phyloP scores from a whole-genome alignment of 2,797 vertebrate species.

The Myripristis murdjan region DNA sequence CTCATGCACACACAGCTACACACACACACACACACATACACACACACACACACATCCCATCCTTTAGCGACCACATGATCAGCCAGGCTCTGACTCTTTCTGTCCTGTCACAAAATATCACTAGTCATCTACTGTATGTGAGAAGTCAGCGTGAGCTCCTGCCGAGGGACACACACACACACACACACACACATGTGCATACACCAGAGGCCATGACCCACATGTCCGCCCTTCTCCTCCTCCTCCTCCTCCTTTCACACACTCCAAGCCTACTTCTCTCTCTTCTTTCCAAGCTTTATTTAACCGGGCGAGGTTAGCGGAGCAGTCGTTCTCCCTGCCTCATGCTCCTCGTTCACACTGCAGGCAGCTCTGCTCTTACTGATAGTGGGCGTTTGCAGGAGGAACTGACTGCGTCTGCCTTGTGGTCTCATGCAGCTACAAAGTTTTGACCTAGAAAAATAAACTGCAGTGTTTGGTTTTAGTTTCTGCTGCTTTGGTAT shows the following conservation, averaged over 20 bases:
- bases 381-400: background rate
- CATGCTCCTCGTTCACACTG: background rate
- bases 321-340: background rate
- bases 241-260: background rate
- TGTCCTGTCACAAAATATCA: conserved; percentile 28
- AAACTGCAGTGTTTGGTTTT: too few relatives aligned
- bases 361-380: background rate
- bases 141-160: conserved; percentile 29
- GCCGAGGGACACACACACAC: background rate
- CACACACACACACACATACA: conserved; percentile 18
- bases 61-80: conserved; percentile 49
- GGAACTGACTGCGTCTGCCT: background rate
- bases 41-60: conserved; percentile 7
- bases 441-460: background rate
- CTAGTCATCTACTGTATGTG: conserved; percentile 23
- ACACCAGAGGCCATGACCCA: background rate
- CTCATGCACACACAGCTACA: too few relatives aligned
- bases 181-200: background rate
- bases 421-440: background rate
- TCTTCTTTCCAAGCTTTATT: background rate
- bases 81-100: background rate
- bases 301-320: background rate
- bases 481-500: too few relatives aligned
- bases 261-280: background rate
- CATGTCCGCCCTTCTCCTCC: background rate